Conservation (phyloP, 2,888 invertebrate species). For the Rhyacophila evoluta region DNA sequence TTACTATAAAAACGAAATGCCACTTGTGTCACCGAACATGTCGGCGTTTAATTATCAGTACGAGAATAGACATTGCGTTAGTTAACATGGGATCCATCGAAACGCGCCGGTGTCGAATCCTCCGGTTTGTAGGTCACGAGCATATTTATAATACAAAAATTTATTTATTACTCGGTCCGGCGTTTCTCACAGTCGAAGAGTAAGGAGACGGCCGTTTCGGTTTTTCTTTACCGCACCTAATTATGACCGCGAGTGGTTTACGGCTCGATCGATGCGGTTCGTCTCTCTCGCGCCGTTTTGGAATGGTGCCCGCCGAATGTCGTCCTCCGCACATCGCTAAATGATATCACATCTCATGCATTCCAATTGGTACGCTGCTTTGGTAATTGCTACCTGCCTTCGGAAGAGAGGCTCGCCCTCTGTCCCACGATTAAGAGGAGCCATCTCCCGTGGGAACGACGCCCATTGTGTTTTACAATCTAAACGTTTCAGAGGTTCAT, state of each 20-base stretch:
- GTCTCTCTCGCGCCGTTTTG: slow-evolving; percentile 30
- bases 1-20: neutral
- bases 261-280: neutral
- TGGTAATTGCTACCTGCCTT: slow-evolving; percentile 45
- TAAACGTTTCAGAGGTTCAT: slow-evolving; percentile 3
- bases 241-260: slow-evolving; percentile 49
- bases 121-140: neutral
- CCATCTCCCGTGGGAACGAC: slow-evolving; percentile 33
- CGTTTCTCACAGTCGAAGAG: slow-evolving; percentile 1
- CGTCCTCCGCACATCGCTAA: slow-evolving; percentile 42
- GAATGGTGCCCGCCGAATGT: slow-evolving; percentile 9
- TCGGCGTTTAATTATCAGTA: neutral
- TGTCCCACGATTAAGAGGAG: slow-evolving; percentile 34
- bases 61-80: neutral
- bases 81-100: too few relatives aligned
- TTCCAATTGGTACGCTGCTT: slow-evolving; percentile 36
- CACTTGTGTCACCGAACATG: neutral
- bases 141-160: slow-evolving; percentile 21
- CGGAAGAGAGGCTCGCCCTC: slow-evolving; percentile 37
- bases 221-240: slow-evolving; percentile 46
- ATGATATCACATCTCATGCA: slow-evolving; percentile 30
- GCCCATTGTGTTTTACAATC: slow-evolving; percentile 3
- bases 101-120: neutral
- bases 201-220: neutral
- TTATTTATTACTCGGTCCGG: neutral